Evolutionary conservation across 1,140 invertebrate species (phyloP), one percentile per base, ranked within the genome.

Genomic region (Muscidifurax raptorellus): DNA sequence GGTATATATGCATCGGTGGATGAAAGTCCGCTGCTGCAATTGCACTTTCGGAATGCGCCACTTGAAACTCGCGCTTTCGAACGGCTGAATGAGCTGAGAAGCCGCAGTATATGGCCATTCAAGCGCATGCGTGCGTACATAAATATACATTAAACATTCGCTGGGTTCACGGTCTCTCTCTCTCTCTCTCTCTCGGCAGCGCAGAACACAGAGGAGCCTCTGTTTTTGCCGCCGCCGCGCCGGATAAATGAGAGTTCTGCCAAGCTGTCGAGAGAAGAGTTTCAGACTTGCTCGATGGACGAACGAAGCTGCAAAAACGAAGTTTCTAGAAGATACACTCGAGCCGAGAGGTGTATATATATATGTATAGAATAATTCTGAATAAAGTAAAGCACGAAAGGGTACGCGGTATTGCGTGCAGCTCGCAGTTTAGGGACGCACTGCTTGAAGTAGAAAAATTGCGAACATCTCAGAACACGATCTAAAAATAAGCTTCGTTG

Each of bases 101-200:
- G 66, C 25, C 9, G 66, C 66, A 13, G 25, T 18, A n/a, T 18
- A 0, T 6, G 30, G 27, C 52, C 15, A 59, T 22, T 59, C 18
- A 59, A 59, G 18, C 36, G 36, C 18, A 59, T 59, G 52, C 52
- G 18, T 59, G 18, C 18, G 52, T n/a, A 59, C 18, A 59, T n/a
- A 59, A 22, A 59, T 59, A n/a, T 22, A 22, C 18, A n/a, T 59
- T n/a, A 59, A 7, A 18, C 6, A 69, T 15, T 6, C 28, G 66
- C 66, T 13, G 66, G 22, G 66, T 69, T 69, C 66, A 69, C 28
- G 66, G 66, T 69, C 66, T 69, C 66, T 59, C 52, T 40, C 36
- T 47, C 44, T 47, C 44, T 47, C 44, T 2, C 44, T 47, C 44
- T 47, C 44, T 52, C 47, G 52, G 52, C 52, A 6, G 52, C 18